Conservation (phyloP, 2,888 invertebrate genomes). For the Conistra vaccinii region DNA sequence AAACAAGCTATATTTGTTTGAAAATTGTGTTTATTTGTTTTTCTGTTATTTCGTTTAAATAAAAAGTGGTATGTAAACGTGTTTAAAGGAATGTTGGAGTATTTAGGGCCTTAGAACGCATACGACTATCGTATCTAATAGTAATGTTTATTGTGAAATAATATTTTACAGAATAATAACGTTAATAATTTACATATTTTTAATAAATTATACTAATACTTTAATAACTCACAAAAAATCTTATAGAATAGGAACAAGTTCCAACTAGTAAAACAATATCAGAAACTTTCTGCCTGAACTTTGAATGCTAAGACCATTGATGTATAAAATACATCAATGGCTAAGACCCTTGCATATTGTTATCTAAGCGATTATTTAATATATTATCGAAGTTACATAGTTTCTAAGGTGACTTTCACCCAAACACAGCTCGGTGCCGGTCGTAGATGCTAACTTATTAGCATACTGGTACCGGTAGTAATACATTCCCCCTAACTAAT, state of each 20-base stretch:
- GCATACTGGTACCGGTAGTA: conserved; percentile 69
- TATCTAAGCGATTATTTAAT: conserved; percentile 52
- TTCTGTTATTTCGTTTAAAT: conserved; percentile 58
- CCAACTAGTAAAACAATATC: too few species aligned
- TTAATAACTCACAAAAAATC: background rate
- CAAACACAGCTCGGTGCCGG: conserved; percentile 63
- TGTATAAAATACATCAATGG: too few species aligned
- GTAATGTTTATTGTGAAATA: conserved; percentile 39
- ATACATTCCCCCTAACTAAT: conserved; percentile 56
- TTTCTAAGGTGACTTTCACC: conserved; percentile 69
- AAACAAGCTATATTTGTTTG: conserved; percentile 59
- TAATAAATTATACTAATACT: background rate
- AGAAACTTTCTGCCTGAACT: too few species aligned
- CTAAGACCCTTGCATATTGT: background rate
- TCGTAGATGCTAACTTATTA: conserved; percentile 73
- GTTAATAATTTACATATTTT: background rate
- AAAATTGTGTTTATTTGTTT: conserved; percentile 63
- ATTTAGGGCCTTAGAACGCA: conserved; percentile 59
- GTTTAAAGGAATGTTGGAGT: conserved; percentile 75
- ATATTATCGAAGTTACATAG: conserved; percentile 48
- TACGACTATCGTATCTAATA: conserved; percentile 33
- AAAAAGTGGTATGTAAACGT: conserved; percentile 69
- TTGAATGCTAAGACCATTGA: background rate
- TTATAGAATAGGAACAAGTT: background rate
- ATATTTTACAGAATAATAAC: conserved; percentile 12